A percentile compares a stretch with the other conserved stretches of the same genome.
Evolutionary conservation across 92 coral and sea anemone genomes (phyloP).

Genomic region (Bergia sp.): DNA sequence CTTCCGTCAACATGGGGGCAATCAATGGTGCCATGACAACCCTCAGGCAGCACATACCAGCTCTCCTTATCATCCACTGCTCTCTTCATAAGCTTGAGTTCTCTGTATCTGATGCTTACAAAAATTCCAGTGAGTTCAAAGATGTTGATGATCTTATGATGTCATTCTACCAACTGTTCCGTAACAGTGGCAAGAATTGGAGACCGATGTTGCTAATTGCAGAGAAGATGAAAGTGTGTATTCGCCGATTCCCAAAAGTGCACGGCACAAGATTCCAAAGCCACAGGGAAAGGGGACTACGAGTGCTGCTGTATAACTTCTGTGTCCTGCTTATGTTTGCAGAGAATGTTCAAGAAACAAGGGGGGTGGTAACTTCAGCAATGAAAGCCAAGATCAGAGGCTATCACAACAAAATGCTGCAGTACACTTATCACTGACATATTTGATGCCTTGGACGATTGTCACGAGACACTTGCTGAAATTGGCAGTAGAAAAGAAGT

Average conservation of each 20-base stretch:
- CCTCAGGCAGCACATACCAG: not conserved
- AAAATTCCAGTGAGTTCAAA: not conserved
- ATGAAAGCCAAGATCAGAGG: not conserved
- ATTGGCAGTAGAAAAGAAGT: not conserved
- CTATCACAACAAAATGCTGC: not conserved
- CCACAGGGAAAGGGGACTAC: not conserved
- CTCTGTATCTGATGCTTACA: not conserved
- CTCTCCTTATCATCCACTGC: not conserved
- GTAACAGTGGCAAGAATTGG: not conserved
- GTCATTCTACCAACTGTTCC: not conserved
- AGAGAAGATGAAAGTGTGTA: not conserved
- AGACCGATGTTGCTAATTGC: not conserved
- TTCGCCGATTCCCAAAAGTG: not conserved
- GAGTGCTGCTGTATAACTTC: not conserved
- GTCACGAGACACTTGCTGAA: not conserved
- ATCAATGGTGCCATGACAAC: constrained; percentile 1
- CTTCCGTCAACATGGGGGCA: not conserved
- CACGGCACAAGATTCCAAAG: not conserved
- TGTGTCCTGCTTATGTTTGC: not conserved
- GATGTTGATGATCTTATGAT: not conserved
- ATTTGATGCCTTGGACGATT: not conserved
- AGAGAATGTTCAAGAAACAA: not conserved
- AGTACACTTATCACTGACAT: not conserved
- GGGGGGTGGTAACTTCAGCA: not conserved
- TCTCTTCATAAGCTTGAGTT: not conserved